phyloP scores from a whole-genome alignment of 2,797 vertebrate species.

The Nyctalus aviator region DNA sequence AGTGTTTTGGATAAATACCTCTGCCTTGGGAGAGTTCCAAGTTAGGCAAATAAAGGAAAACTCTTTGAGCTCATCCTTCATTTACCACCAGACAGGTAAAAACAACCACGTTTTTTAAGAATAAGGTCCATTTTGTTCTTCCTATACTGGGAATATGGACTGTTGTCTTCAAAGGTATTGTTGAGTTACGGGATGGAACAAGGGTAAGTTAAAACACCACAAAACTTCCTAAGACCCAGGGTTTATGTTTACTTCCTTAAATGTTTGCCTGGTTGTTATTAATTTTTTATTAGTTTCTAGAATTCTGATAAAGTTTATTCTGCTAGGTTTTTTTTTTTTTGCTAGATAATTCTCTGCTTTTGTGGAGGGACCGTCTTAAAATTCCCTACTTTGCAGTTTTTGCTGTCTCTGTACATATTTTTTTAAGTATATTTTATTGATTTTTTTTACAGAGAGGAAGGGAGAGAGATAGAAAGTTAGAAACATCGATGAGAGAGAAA shows the following conservation, averaged over 20 bases:
- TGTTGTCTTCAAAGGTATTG: neutral
- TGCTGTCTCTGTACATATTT: neutral
- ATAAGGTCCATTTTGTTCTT: neutral
- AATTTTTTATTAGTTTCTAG: constrained; percentile 16
- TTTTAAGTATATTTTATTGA: neutral
- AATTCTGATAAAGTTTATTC: constrained; percentile 26
- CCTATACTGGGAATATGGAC: neutral
- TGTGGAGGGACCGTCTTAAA: neutral
- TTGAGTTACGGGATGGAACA: neutral
- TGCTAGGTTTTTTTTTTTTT: neutral
- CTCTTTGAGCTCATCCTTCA: neutral
- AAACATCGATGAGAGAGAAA: no score
- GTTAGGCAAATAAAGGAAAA: neutral
- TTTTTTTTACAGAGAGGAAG: no score
- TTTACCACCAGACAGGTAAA: neutral
- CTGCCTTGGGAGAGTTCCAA: neutral
- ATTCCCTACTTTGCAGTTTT: neutral
- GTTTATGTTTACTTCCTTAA: neutral
- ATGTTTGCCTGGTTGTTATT: neutral
- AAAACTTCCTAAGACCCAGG: neutral
- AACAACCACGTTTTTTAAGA: neutral
- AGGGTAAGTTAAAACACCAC: neutral
- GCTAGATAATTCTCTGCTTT: neutral
- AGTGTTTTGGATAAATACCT: neutral
- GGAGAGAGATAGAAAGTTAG: no score